These are phyloP conservation scores for Leptonema lineaticorne DNA, from an alignment of 1,140 invertebrate genomes.

Conservation along the genomic window DNA sequence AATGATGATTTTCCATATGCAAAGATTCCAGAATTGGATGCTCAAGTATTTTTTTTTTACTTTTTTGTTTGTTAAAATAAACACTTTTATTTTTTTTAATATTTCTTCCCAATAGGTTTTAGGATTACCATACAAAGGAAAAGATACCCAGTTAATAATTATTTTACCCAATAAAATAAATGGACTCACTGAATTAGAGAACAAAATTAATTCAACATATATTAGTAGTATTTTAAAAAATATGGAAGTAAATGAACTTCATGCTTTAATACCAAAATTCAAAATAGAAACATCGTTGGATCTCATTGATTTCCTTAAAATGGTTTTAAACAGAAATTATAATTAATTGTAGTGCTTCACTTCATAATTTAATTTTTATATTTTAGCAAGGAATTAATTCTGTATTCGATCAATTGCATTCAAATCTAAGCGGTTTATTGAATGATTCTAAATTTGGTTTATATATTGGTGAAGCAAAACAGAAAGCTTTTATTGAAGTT, in stretches of 20 bases:
- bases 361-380: slow-evolving; percentile 35
- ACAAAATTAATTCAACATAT: slow-evolving; percentile 46
- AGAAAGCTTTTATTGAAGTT: slow-evolving; percentile 73
- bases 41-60: slow-evolving; percentile 11
- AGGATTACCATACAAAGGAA: slow-evolving; percentile 61
- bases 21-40: slow-evolving; percentile 29
- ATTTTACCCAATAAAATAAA: slow-evolving; percentile 62
- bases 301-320: slow-evolving; percentile 55
- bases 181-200: slow-evolving; percentile 54
- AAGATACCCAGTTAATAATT: slow-evolving; percentile 61
- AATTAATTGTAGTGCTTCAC: neutral
- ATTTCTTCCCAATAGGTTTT: slow-evolving; percentile 47
- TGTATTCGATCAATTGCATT: slow-evolving; percentile 54
- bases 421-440: slow-evolving; percentile 66
- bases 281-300: slow-evolving; percentile 58
- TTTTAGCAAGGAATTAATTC: slow-evolving; percentile 50
- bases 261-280: slow-evolving; percentile 63
- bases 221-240: slow-evolving; percentile 43
- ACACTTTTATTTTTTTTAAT: neutral
- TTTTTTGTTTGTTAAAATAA: neutral
- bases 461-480: slow-evolving; percentile 59
- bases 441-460: slow-evolving; percentile 50
- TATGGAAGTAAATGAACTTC: slow-evolving; percentile 46
- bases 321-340: slow-evolving; percentile 43
- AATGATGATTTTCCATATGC: slow-evolving; percentile 29